A percentile compares a stretch with the other conserved stretches of the same genome.
phyloP scores from a whole-genome alignment of 92 coral and sea anemone genomes.

The Palythoa caribaeorum region DNA sequence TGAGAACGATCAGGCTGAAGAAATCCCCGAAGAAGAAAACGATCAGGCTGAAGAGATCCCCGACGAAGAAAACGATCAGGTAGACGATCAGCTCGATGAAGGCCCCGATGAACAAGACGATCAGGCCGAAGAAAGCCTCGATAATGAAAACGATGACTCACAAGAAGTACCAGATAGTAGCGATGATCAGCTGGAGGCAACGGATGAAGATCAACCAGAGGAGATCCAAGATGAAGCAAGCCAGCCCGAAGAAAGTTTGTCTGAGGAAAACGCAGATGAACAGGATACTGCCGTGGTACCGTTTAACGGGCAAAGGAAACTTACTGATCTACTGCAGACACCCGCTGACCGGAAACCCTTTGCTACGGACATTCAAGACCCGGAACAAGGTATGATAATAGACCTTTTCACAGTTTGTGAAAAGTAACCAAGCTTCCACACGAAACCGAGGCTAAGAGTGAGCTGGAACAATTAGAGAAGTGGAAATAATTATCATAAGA shows the following conservation, averaged over 20 bases:
- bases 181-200: neutral
- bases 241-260: neutral
- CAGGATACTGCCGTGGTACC: conserved; percentile 14
- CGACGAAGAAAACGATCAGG: conserved; percentile 6
- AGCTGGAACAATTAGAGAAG: too few relatives aligned
- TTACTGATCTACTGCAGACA: neutral
- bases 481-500: too few relatives aligned
- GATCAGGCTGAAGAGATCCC: conserved; percentile 7
- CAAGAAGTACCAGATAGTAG: neutral
- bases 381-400: conserved; percentile 11
- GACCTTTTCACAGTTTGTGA: too few relatives aligned
- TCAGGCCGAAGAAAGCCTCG: neutral
- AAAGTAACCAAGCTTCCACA: too few relatives aligned
- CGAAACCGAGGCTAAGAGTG: too few relatives aligned
- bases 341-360: conserved; percentile 22
- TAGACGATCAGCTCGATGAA: neutral
- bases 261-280: neutral
- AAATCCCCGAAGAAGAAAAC: neutral
- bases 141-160: neutral
- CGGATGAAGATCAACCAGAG: neutral
- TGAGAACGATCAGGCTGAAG: conserved; percentile 1
- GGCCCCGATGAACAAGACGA: neutral
- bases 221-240: neutral
- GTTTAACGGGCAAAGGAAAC: neutral
- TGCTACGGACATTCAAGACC: conserved; percentile 27